Base-by-base conservation (phyloP, 2,113 vertebrate species). In the Hoplias malabaricus region DNA sequence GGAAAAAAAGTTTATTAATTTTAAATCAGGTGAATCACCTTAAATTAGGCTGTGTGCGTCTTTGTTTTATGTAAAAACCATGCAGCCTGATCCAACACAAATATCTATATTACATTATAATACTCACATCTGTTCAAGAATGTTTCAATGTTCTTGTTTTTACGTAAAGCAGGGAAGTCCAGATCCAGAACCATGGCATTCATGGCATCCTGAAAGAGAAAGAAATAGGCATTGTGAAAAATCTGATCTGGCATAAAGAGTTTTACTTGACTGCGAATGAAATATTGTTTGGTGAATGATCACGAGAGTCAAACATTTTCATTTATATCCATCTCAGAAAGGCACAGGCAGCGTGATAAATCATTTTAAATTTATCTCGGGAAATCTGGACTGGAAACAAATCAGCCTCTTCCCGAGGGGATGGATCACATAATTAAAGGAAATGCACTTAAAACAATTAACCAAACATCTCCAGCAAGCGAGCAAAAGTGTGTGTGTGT, bases 111-210 rank as follows among this genome's bases (percentile, higher is more conserved):
- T n/a, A 3, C 13, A 61, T 33, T 16, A 31, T 31, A 12, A 31
- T 63, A 36, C 57, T 98, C 91, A 98, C 98, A 98, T 97, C 96
- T 94, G 88, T 95, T 97, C 89, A 99, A 86, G 89, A 99, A 99
- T 81, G 95, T 98, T 87, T 99, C 98, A 3, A 99, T 98, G 86
- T 99, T 99, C 91, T 98, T 99, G 91, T 99, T 99, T 91, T 99
- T 99, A 84, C 97, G 95, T 72, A 99, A 91, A 0, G 98, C 95
- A 36, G 98, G 98, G 87, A 96, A 98, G 93, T 98, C 95, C 90
- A 99, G 89, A 90, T 99, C 97, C 87, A 98, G 92, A 80, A 97
- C 96, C 92, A 99, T 84, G 69, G 97, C 98, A 75, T 98, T 98
- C 89, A 99, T 93, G 79, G 95, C 94, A 91, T 99, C 98, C 98